A percentile compares a stretch with the other conserved stretches of the same genome.
phyloP scores from a whole-genome alignment of 2,113 vertebrate genomes.

The Maccullochella peelii region DNA sequence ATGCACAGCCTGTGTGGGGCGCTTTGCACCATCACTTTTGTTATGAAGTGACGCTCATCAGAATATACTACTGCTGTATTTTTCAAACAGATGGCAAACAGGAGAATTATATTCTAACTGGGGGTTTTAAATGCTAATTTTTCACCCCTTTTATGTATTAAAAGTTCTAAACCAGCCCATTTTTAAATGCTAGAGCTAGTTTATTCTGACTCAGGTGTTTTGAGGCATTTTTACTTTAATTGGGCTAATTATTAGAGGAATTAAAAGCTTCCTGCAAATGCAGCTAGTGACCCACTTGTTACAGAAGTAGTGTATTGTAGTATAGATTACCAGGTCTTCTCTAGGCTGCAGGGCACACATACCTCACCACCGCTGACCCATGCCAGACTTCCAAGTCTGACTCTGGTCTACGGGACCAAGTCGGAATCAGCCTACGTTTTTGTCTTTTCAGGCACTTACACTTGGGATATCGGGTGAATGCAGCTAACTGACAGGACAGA shows the following conservation, averaged over 20 bases:
- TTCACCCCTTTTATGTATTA: not conserved
- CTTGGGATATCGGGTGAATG: not conserved
- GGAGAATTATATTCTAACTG: not conserved
- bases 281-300: slow-evolving; percentile 56
- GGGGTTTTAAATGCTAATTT: not conserved
- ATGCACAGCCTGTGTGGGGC: too few species aligned
- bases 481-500: not conserved
- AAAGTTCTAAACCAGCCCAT: not conserved
- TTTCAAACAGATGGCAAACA: too few species aligned
- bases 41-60: not conserved
- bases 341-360: slow-evolving; percentile 38
- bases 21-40: not conserved
- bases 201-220: not conserved
- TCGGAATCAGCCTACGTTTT: slow-evolving; percentile 6
- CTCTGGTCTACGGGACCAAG: not conserved
- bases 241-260: not conserved
- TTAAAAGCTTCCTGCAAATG: slow-evolving; percentile 26
- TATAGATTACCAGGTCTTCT: slow-evolving; percentile 45
- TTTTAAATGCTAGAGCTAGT: not conserved
- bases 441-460: not conserved
- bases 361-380: slow-evolving; percentile 50
- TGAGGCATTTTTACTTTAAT: not conserved
- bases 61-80: too few species aligned
- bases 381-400: slow-evolving; percentile 13
- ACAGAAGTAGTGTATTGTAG: slow-evolving; percentile 21